phyloP scores from a whole-genome alignment of 2,888 invertebrate genomes.

The Apotomis betuletana region DNA sequence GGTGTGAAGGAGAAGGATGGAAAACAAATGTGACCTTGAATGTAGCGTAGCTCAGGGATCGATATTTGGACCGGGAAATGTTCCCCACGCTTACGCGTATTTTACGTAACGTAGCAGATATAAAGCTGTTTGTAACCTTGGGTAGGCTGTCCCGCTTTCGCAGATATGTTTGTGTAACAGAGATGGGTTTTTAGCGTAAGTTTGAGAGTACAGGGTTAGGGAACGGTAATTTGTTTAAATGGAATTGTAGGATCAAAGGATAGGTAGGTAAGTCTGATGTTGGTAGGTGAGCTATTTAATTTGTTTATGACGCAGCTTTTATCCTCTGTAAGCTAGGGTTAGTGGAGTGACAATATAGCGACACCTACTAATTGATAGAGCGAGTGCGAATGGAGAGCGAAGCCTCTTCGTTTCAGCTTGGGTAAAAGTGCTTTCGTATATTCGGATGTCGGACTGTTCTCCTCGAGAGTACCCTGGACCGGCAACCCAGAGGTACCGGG shows the following conservation, averaged over 20 bases:
- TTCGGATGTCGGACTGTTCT: no score
- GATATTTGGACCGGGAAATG: slow-evolving; percentile 52
- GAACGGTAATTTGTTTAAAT: slow-evolving; percentile 11
- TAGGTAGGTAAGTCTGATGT: neutral
- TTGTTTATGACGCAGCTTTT: neutral
- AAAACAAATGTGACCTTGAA: slow-evolving; percentile 71
- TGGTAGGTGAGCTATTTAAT: neutral
- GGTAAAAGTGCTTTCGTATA: no score
- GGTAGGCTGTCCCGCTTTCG: slow-evolving; percentile 8
- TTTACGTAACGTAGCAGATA: slow-evolving; percentile 33
- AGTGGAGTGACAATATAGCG: no score
- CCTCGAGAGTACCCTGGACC: no score
- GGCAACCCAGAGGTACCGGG: no score
- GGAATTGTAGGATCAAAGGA: neutral
- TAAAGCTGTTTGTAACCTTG: slow-evolving; percentile 28
- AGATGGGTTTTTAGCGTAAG: slow-evolving; percentile 16
- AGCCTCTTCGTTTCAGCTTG: no score
- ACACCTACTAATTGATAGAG: no score
- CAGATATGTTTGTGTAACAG: slow-evolving; percentile 8
- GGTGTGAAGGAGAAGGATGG: slow-evolving; percentile 52
- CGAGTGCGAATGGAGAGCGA: no score
- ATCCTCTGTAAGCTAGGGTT: neutral
- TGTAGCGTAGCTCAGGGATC: slow-evolving; percentile 58
- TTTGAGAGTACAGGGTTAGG: slow-evolving; percentile 11
- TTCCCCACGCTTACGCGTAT: slow-evolving; percentile 33